Conservation (phyloP, 2,888 invertebrate genomes). For the Nomada hirtipes region DNA sequence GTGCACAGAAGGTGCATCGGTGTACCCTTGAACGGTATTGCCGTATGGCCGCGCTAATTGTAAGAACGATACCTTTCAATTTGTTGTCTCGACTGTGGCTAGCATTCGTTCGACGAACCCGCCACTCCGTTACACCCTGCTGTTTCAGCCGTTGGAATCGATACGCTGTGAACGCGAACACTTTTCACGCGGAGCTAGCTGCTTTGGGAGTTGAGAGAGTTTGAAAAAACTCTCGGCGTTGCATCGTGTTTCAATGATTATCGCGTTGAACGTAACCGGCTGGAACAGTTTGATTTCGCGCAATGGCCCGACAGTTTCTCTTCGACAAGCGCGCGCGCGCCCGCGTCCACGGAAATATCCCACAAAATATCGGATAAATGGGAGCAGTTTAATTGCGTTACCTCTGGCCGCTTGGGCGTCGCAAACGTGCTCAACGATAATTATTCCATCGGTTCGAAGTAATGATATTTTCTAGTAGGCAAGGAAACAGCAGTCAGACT, state of each 20-base stretch:
- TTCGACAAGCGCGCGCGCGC: constrained; percentile 1
- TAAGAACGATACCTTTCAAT: too few species aligned
- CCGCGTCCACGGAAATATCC: not conserved
- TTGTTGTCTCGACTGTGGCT: not conserved
- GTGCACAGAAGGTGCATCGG: not conserved
- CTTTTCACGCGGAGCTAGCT: not conserved
- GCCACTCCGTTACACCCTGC: not conserved
- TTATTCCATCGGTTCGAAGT: constrained; percentile 69
- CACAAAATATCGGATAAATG: constrained; percentile 61
- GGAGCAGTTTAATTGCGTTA: constrained; percentile 68
- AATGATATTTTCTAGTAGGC: constrained; percentile 59
- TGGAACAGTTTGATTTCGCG: not conserved
- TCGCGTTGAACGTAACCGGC: not conserved
- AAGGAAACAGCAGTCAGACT: constrained; percentile 12
- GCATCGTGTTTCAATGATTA: not conserved
- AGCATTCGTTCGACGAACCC: too few species aligned
- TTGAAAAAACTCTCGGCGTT: not conserved
- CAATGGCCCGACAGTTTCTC: constrained; percentile 10
- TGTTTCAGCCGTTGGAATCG: not conserved
- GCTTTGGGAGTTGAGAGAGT: too few species aligned
- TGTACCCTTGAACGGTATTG: not conserved
- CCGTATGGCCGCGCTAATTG: not conserved
- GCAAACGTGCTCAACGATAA: constrained; percentile 45
- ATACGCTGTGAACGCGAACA: not conserved
- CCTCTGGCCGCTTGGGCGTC: constrained; percentile 42